Evolutionary conservation across 1,140 invertebrate species (phyloP).

Genomic region (Capitella teleta): DNA sequence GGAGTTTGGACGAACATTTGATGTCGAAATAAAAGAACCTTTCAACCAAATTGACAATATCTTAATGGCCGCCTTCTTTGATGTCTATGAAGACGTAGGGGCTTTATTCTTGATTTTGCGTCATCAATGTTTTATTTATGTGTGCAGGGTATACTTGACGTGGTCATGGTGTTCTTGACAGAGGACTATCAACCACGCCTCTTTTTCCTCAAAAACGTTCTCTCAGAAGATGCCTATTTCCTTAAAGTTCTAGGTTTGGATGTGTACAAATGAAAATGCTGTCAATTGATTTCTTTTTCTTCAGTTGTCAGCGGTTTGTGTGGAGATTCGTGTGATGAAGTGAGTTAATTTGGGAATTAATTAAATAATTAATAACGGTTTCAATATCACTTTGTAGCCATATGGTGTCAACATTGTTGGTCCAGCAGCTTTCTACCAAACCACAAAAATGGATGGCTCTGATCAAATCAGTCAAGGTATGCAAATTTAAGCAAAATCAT

Average conservation of each 20-base stretch:
- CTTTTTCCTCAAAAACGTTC: constrained; percentile 70
- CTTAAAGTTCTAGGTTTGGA: no score
- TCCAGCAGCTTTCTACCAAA: background rate
- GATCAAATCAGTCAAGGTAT: constrained; percentile 22
- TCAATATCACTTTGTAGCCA: no score
- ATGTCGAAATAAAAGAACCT: background rate
- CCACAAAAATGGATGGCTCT: constrained; percentile 18
- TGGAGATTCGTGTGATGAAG: no score
- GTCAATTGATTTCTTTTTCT: no score
- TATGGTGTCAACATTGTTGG: background rate
- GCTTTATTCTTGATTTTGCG: background rate
- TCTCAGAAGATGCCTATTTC: constrained; percentile 89
- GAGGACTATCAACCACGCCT: constrained; percentile 43
- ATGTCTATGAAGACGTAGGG: constrained; percentile 68
- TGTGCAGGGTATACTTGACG: constrained; percentile 32
- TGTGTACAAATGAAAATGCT: no score
- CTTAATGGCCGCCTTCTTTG: constrained; percentile 78
- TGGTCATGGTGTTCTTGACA: constrained; percentile 19
- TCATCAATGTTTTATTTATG: background rate
- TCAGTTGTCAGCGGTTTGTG: no score
- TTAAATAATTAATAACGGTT: no score
- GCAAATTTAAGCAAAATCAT: no score
- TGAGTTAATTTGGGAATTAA: no score
- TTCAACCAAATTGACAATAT: constrained; percentile 46
- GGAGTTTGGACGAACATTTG: background rate